Conservation (phyloP, 2,888 invertebrate species). For the Chesias legatella region DNA sequence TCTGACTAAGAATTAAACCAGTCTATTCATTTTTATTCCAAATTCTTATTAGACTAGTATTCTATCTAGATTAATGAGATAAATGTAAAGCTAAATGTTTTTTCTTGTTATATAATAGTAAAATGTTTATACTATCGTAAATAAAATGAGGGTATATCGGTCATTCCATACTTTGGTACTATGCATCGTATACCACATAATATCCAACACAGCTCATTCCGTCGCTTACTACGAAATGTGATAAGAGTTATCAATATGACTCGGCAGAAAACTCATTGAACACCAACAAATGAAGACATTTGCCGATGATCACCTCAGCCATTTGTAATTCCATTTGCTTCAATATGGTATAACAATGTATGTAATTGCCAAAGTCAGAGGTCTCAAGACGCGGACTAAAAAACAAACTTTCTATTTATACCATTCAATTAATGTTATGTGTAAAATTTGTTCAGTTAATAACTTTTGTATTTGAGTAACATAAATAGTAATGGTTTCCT, state of each 20-base stretch:
- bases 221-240: no score
- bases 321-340: conserved; percentile 36
- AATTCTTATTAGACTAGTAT: conserved; percentile 1
- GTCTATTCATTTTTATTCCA: no score
- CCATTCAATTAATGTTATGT: conserved; percentile 30
- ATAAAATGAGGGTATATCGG: no score
- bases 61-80: neutral
- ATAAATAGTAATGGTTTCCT: no score
- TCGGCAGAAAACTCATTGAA: conserved; percentile 30
- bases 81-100: neutral
- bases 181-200: no score
- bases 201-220: no score
- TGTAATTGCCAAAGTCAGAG: conserved; percentile 58
- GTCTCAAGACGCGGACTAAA: conserved; percentile 32
- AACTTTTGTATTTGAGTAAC: conserved; percentile 25
- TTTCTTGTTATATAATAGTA: no score
- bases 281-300: conserved; percentile 40
- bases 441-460: conserved; percentile 31
- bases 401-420: conserved; percentile 33
- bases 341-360: conserved; percentile 45
- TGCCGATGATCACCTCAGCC: conserved; percentile 22
- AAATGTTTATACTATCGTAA: no score
- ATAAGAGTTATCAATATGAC: conserved; percentile 22
- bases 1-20: no score
- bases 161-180: no score